Percentiles rank a stretch among this genome's conserved stretches.
These are phyloP conservation scores for Mycetomoellerius zeteki DNA, from an alignment of 1,140 invertebrate species.

Conservation along the genomic window DNA sequence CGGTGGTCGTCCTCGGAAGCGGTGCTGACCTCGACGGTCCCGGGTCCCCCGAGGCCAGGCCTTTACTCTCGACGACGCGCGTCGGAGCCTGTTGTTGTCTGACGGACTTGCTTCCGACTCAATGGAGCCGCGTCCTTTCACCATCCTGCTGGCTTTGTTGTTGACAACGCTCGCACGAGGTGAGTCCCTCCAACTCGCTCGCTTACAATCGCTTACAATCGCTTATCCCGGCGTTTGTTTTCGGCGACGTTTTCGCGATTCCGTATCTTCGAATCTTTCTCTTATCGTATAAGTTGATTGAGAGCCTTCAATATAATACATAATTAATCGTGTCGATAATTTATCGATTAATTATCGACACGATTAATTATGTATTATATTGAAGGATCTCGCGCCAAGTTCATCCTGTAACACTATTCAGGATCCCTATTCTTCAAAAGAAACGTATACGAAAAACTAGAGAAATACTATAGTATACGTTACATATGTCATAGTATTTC, in stretches of 20 bases:
- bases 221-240: neutral
- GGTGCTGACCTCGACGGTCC: conserved; percentile 58
- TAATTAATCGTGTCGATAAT: no score
- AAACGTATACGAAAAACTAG: no score
- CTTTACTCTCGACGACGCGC: conserved; percentile 54
- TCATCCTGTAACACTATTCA: no score
- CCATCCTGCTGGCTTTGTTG: conserved; percentile 76
- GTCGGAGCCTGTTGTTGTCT: conserved; percentile 74
- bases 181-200: conserved; percentile 44
- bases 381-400: no score
- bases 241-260: neutral
- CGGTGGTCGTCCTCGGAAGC: conserved; percentile 60
- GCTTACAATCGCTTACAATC: neutral
- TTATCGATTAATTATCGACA: no score
- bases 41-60: neutral
- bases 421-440: no score
- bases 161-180: conserved; percentile 76
- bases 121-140: conserved; percentile 77
- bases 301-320: no score
- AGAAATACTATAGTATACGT: no score
- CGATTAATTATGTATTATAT: no score
- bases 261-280: neutral
- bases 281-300: neutral
- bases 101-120: conserved; percentile 59
- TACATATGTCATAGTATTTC: no score